A percentile compares a stretch with the other conserved stretches of the same genome.
These are phyloP conservation scores for Arrhamphus sclerolepis DNA, from an alignment of 2,797 vertebrate genomes.

Conservation along the genomic window DNA sequence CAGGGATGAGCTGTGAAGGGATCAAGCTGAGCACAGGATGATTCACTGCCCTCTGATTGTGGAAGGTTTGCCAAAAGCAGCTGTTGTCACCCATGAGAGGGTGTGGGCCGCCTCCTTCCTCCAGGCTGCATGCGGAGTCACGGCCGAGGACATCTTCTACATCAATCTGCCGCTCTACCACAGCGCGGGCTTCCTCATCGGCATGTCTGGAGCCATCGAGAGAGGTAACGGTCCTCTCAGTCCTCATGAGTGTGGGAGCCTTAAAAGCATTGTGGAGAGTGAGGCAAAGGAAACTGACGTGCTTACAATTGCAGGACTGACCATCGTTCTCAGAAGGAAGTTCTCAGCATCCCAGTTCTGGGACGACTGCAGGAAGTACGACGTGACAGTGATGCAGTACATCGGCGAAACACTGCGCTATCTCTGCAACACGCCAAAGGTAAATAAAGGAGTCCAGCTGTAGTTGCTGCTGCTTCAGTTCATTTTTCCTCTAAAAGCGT, in stretches of 20 bases:
- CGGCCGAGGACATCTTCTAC: conserved; percentile 83
- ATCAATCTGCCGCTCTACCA: conserved; percentile 90
- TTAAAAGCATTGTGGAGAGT: too few species aligned
- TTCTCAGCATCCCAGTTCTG: conserved; percentile 96
- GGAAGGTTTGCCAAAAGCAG: conserved; percentile 92
- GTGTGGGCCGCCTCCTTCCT: conserved; percentile 79
- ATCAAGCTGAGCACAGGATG: too few species aligned
- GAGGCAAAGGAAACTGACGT: neutral
- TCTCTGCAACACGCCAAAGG: conserved; percentile 86
- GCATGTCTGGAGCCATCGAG: conserved; percentile 81
- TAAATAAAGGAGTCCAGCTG: conserved; percentile 47
- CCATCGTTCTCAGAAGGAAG: conserved; percentile 82
- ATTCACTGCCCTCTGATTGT: neutral
- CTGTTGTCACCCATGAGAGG: conserved; percentile 83
- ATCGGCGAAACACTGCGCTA: conserved; percentile 92
- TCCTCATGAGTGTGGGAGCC: neutral
- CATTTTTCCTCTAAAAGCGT: neutral
- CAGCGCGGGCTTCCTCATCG: conserved; percentile 87
- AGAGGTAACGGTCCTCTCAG: conserved; percentile 71
- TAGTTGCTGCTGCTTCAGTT: rapidly evolving
- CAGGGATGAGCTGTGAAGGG: neutral
- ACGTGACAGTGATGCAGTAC: conserved; percentile 91
- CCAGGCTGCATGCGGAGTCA: conserved; percentile 61
- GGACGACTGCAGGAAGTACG: conserved; percentile 90
- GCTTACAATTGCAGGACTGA: conserved; percentile 43